These are phyloP conservation scores for Microctonus hyperodae DNA, from an alignment of 2,888 invertebrate species.

Conservation along the genomic window DNA sequence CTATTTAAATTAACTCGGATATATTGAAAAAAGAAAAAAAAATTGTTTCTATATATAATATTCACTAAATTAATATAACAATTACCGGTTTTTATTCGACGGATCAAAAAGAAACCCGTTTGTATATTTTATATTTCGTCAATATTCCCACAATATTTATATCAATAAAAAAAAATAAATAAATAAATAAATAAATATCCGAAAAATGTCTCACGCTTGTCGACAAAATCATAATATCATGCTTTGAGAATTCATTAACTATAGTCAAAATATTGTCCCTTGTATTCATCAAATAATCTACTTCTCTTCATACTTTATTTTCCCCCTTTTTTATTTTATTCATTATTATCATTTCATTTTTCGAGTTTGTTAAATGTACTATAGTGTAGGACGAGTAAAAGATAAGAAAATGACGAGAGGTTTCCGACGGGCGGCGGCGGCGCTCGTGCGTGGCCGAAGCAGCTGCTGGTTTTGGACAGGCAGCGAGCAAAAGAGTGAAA, in stretches of 20 bases:
- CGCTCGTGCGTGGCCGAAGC: conserved; percentile 28
- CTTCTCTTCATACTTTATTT: background rate
- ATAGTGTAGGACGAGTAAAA: conserved; percentile 7
- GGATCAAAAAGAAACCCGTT: background rate
- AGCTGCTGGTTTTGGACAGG: conserved; percentile 22
- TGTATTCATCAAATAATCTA: no score
- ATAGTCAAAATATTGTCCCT: no score
- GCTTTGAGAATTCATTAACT: background rate
- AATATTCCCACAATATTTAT: conserved; percentile 1
- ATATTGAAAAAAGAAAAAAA: background rate
- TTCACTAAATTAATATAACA: no score
- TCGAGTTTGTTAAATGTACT: conserved; percentile 14
- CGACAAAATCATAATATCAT: background rate
- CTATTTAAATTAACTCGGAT: no score
- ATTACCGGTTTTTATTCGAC: background rate
- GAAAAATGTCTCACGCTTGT: background rate
- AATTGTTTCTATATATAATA: no score
- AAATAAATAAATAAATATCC: background rate
- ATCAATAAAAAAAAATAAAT: background rate
- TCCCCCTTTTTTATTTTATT: background rate
- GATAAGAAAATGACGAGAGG: conserved; percentile 17
- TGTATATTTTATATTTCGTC: background rate
- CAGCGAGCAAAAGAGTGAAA: conserved; percentile 1
- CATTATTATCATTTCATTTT: conserved; percentile 10
- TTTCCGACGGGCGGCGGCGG: conserved; percentile 31